Conservation (phyloP, 2,888 invertebrate genomes). For the Eupithecia insigniata region DNA sequence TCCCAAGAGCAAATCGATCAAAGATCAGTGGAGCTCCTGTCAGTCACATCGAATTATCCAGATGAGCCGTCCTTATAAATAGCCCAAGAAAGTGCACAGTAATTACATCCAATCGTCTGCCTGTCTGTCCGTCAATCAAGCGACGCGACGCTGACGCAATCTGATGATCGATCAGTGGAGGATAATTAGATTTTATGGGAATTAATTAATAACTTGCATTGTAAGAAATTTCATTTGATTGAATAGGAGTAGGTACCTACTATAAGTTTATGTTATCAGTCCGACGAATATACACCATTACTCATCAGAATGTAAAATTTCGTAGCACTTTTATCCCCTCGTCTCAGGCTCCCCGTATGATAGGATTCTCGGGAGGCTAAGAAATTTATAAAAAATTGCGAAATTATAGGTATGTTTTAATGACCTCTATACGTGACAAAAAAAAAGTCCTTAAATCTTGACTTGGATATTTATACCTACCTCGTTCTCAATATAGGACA, state of each 20-base stretch:
- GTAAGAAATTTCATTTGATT: conserved; percentile 11
- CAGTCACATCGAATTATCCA: conserved; percentile 18
- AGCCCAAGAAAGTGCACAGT: conserved; percentile 73
- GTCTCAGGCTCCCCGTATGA: not conserved
- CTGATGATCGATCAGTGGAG: conserved; percentile 60
- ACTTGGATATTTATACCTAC: too few species aligned
- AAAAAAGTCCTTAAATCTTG: too few species aligned
- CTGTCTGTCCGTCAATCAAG: conserved; percentile 76
- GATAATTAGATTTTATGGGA: conserved; percentile 46
- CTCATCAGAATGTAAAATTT: not conserved
- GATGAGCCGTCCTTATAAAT: conserved; percentile 23
- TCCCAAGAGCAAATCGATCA: conserved; percentile 6
- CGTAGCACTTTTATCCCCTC: not conserved
- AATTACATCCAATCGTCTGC: conserved; percentile 81
- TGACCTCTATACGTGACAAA: too few species aligned
- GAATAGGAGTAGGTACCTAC: not conserved
- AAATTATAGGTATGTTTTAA: too few species aligned
- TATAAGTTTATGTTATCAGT: not conserved
- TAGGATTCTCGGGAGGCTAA: too few species aligned
- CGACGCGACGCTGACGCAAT: conserved; percentile 57
- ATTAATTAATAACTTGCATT: conserved; percentile 45
- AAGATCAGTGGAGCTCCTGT: conserved; percentile 5
- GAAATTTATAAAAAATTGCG: too few species aligned
- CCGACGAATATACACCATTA: not conserved
- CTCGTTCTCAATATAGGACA: not conserved